Conservation (phyloP, 2,888 invertebrate species). For the Coremacera marginata region DNA sequence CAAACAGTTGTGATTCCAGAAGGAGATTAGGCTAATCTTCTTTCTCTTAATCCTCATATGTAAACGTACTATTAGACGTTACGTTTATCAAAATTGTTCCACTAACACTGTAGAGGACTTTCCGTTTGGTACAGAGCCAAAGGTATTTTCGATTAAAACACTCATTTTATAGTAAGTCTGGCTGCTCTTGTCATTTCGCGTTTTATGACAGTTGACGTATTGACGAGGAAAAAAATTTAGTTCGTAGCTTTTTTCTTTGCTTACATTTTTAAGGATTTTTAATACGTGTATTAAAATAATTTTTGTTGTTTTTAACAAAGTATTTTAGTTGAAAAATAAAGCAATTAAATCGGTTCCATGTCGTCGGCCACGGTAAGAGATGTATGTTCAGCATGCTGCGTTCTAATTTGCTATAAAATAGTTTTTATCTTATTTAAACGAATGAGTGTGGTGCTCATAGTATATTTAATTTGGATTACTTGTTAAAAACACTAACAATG, state of each 20-base stretch:
- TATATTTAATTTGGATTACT: background rate
- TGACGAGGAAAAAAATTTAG: background rate
- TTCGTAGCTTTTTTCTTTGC: background rate
- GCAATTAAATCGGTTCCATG: conserved; percentile 54
- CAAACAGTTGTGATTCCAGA: no score
- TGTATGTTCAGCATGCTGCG: conserved; percentile 62
- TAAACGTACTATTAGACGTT: no score
- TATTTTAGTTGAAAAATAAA: background rate
- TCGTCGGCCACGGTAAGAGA: conserved; percentile 70
- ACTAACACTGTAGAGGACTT: no score
- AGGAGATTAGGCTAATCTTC: no score
- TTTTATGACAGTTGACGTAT: background rate
- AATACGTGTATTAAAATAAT: conserved; percentile 31
- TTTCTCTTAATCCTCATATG: no score
- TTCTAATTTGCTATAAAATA: conserved; percentile 28
- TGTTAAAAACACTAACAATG: background rate
- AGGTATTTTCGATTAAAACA: no score
- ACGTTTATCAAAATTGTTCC: no score
- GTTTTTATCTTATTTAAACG: background rate
- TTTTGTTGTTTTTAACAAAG: background rate
- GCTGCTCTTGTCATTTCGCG: no score
- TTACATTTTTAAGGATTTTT: conserved; percentile 1
- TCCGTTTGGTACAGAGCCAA: no score
- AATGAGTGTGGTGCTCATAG: background rate
- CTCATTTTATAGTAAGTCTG: no score